Evolutionary conservation across 2,113 vertebrate genomes (phyloP).

Genomic region (Octodon degus): DNA sequence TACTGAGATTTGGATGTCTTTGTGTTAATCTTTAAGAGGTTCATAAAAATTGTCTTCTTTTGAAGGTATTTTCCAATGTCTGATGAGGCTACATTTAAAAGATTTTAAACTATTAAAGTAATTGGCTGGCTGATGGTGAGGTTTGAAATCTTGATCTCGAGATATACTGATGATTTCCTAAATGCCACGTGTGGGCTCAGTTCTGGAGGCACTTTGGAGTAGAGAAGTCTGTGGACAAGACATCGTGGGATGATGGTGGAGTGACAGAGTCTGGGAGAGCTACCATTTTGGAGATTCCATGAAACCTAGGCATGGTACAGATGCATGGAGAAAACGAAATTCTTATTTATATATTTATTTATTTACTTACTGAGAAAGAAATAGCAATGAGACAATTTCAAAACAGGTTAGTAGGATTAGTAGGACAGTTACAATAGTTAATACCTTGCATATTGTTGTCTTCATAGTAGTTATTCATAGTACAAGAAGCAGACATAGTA

Average conservation of each 20-base stretch:
- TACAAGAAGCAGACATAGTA: too few relatives aligned
- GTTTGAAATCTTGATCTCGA: neutral
- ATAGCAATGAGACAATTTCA: too few relatives aligned
- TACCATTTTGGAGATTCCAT: neutral
- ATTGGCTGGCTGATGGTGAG: neutral
- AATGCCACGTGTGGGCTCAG: neutral
- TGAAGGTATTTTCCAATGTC: slow-evolving; percentile 1
- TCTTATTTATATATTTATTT: too few relatives aligned
- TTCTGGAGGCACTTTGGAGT: neutral
- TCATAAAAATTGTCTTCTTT: neutral
- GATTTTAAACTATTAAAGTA: neutral
- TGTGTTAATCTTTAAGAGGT: slow-evolving; percentile 21
- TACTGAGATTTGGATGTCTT: neutral
- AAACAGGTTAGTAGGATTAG: too few relatives aligned
- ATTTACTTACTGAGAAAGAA: too few relatives aligned
- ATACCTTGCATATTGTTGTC: too few relatives aligned
- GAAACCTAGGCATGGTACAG: neutral
- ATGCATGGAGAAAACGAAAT: neutral
- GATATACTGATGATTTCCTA: neutral
- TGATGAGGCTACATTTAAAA: neutral
- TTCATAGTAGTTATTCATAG: too few relatives aligned
- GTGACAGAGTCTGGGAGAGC: neutral
- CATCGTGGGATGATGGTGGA: neutral
- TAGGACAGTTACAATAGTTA: too few relatives aligned
- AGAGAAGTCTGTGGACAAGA: neutral